phyloP scores from a whole-genome alignment of 2,113 vertebrate species.

The Turdus rufiventris region DNA sequence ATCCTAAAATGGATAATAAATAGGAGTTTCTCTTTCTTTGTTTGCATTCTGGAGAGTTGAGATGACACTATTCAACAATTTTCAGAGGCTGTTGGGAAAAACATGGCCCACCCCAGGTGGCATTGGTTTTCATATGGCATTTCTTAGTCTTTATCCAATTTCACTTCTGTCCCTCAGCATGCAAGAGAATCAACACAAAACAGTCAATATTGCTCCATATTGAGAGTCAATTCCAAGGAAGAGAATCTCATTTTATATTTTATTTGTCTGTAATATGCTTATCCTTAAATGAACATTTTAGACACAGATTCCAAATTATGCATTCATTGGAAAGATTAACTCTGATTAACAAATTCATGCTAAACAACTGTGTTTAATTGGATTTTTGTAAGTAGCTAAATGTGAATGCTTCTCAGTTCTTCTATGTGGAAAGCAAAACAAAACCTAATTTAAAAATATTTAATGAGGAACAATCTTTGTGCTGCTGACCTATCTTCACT shows the following conservation, averaged over 20 bases:
- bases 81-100: constrained; percentile 1
- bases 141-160: constrained; percentile 26
- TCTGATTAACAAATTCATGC: constrained; percentile 79
- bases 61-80: not conserved
- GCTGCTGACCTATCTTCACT: constrained; percentile 33
- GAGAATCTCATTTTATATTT: constrained; percentile 33
- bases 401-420: constrained; percentile 54
- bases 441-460: constrained; percentile 37
- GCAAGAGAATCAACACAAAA: constrained; percentile 19
- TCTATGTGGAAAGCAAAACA: constrained; percentile 47
- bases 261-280: constrained; percentile 58
- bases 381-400: constrained; percentile 78
- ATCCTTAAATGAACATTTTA: constrained; percentile 70
- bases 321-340: constrained; percentile 80
- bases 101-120: not conserved
- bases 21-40: not conserved
- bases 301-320: constrained; percentile 76
- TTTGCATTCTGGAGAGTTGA: not conserved
- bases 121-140: not conserved
- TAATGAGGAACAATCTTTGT: constrained; percentile 28
- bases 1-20: not conserved
- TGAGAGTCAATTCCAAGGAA: constrained; percentile 26
- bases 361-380: constrained; percentile 81
- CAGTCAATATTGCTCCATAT: constrained; percentile 38
- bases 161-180: constrained; percentile 24